Evolutionary conservation across 2,113 vertebrate genomes (phyloP).

Genomic region (Cheirogaleus medius): DNA sequence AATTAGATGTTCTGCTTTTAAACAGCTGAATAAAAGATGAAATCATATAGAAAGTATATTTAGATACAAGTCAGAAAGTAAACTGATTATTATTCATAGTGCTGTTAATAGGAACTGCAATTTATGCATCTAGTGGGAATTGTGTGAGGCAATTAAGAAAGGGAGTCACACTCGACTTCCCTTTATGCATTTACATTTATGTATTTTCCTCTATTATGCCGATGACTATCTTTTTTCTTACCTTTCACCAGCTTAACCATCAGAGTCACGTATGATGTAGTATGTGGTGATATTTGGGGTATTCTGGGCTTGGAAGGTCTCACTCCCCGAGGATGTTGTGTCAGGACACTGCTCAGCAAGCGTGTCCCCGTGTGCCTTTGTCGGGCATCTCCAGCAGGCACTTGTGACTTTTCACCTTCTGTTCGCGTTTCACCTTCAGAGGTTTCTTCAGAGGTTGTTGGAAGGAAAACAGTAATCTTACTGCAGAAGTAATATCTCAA

Average conservation of each 20-base stretch:
- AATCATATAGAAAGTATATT: conserved; percentile 91
- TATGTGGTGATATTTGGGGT: conserved; percentile 30
- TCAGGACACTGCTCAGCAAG: neutral
- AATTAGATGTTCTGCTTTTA: conserved; percentile 90
- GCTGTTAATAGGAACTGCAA: conserved; percentile 86
- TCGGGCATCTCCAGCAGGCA: neutral
- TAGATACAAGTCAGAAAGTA: conserved; percentile 89
- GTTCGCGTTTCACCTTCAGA: neutral
- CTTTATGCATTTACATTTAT: conserved; percentile 81
- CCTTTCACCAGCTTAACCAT: conserved; percentile 60
- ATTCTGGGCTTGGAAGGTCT: conserved; percentile 20
- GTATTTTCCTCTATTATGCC: conserved; percentile 76
- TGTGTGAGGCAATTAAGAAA: conserved; percentile 86
- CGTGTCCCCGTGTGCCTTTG: neutral
- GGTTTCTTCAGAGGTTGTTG: neutral
- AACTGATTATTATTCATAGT: conserved; percentile 90
- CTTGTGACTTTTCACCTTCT: neutral
- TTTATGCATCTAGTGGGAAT: conserved; percentile 88
- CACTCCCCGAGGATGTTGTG: conserved; percentile 33
- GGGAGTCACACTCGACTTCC: conserved; percentile 85
- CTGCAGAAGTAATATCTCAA: neutral
- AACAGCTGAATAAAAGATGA: conserved; percentile 91
- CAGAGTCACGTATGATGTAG: conserved; percentile 33
- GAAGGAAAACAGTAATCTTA: neutral
- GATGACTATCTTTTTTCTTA: conserved; percentile 67